Conservation (phyloP, 2,888 invertebrate species). For the Tachina lurida region DNA sequence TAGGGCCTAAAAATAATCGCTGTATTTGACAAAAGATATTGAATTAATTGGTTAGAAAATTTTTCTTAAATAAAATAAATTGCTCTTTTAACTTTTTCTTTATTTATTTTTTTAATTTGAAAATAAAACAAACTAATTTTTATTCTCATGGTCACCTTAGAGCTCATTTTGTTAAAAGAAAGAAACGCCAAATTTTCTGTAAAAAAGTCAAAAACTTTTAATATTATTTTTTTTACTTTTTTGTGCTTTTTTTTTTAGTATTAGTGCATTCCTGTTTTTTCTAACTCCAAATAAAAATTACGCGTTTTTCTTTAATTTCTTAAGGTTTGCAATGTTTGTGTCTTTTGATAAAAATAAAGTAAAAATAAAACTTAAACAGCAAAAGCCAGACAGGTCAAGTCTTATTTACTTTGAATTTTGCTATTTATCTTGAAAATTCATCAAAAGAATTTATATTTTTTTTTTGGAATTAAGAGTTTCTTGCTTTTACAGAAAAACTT, state of each 20-base stretch:
- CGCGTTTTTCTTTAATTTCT: constrained; percentile 45
- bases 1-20: background rate
- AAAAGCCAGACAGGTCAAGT: constrained; percentile 70
- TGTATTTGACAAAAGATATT: too few species aligned
- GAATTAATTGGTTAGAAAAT: background rate
- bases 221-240: constrained; percentile 50
- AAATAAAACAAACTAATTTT: background rate
- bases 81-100: background rate
- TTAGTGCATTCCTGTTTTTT: background rate
- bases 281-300: constrained; percentile 51
- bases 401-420: constrained; percentile 61
- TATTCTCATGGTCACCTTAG: constrained; percentile 35
- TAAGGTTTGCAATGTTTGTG: constrained; percentile 35
- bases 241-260: constrained; percentile 9
- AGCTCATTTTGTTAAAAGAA: background rate
- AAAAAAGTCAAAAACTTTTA: constrained; percentile 64
- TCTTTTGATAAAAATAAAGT: constrained; percentile 14
- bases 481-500: constrained; percentile 6
- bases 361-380: too few species aligned
- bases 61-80: background rate
- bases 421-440: constrained; percentile 66
- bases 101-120: background rate
- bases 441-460: constrained; percentile 55
- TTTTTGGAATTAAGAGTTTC: constrained; percentile 1
- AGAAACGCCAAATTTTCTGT: constrained; percentile 12